Evolutionary conservation across 37 sponge, comb jelly and placozoan genomes (phyloP).

Genomic region (Oscarella lobularis): DNA sequence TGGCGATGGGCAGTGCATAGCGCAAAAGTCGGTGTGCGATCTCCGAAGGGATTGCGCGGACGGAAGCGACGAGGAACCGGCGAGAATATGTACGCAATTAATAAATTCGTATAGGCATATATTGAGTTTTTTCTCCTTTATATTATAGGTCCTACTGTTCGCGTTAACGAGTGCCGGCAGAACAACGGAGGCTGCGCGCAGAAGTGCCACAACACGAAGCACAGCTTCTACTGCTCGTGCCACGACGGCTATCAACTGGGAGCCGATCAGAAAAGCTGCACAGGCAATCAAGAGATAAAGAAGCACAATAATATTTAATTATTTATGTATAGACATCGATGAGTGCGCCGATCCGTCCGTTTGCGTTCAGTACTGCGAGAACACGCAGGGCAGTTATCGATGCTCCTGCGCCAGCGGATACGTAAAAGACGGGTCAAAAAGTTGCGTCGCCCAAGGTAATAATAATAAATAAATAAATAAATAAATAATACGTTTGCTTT

Average conservation of each 20-base stretch:
- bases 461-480: too few relatives aligned
- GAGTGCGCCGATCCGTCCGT: conserved; percentile 26
- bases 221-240: conserved; percentile 1
- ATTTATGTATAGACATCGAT: conserved; percentile 41
- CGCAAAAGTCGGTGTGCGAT: background rate
- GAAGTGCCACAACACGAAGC: conserved; percentile 21
- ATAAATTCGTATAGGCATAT: too few relatives aligned
- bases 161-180: conserved; percentile 11
- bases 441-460: conserved; percentile 27
- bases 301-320: too few relatives aligned
- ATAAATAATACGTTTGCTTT: too few relatives aligned
- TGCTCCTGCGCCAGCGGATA: conserved; percentile 49
- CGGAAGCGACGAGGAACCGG: background rate
- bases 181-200: conserved; percentile 46
- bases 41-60: background rate
- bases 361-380: conserved; percentile 47
- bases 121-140: too few relatives aligned
- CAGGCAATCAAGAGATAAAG: too few relatives aligned
- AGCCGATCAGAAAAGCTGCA: background rate
- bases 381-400: conserved; percentile 29
- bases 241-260: background rate
- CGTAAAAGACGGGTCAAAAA: background rate
- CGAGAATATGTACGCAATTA: background rate
- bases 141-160: background rate
- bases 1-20: background rate